Base-by-base conservation (phyloP, 2,888 invertebrate genomes). In the Spilosoma lubricipeda region DNA sequence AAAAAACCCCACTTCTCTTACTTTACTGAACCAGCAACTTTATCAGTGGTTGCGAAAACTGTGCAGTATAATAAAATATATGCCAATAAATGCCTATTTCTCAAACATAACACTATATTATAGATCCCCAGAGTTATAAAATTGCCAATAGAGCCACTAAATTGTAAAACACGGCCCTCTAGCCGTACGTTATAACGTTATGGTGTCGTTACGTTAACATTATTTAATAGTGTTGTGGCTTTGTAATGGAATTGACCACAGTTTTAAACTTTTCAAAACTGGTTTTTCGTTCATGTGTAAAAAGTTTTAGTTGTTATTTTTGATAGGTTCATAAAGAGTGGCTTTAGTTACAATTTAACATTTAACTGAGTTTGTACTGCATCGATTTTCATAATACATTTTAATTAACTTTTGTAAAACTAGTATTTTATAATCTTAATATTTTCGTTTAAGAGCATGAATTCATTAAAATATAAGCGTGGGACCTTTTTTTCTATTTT, bases 1-100 rank as follows among this genome's bases (percentile, higher is more conserved):
- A 52, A 20, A 48, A 33, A 27, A 71, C 0, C 13, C 30, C 27
- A 27, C 72, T 66, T 48, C 64, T 13, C 30, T n/a, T 18, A 33
- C n/a, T 30, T 15, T 8, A 42, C 33, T 48, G 23, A 20, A 45
- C 45, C 59, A 70, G 9, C 67, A 70, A 5, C 69, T n/a, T 64
- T 52, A 68, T 11, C 59, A 23, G 20, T 33, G 39, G n/a, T 30
- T 63, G 66, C 63, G 72, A 75, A 81, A 83, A 82, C 79, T 84
- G 79, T 71, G 73, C 70, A 67, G 59, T 63, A 39, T 71, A 56
- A 81, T 83, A 83, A 78, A 83, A 79, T 67, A 79, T 64, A 20
- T 56, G 45, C 45, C 73, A 69, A 82, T 83, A 85, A 82, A 84
- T 78, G 83, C 78, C 78, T 78, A 81, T 81, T 79, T 82, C 74